Evolutionary conservation across 2,888 invertebrate genomes (phyloP), one percentile per base, ranked within the genome.

Genomic region (Orchestes rusci): DNA sequence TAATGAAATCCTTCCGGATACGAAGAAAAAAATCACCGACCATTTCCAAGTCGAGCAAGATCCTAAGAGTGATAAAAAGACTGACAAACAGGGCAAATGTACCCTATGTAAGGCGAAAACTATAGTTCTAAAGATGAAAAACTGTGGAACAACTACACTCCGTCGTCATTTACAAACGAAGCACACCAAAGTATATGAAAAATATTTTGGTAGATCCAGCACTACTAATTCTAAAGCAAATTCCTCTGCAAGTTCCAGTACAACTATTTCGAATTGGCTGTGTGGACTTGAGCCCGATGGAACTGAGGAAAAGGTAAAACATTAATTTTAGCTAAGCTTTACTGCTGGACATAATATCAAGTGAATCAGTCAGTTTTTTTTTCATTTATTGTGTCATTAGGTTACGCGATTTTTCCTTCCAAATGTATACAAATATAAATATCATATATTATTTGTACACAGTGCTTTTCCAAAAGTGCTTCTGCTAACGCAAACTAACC

Each of bases 21-120:
- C 10, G 16, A 34, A 13, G 16, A 34, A 34, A 8, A 34, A 34
- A 34, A 13, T 34, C 5, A 34, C 5, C 16, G 34, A 16, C 16
- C 16, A 13, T 34, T 34, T 34, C 34, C 4, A 16, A 34, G 16
- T 34, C 34, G 34, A 34, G 34, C 34, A 34, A 17, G 34, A 7
- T 16, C 34, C 34, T 13, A 34, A 16, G 18, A 16, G 34, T 34
- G 16, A 34, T 8, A 34, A 34, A 34, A 34, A 34, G 10, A 30
- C 31, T 30, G 31, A 23, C 23, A 7, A 30, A 30, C 8, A 10
- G 12, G 31, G 10, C 8, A 30, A 30, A 10, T 30, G 10, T 12
- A 7, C 31, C 31, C 8, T 30, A 12, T 30, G 23, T 23, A 8
- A 8, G 10, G 31, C 12, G 12, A 30, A 30, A 10, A 30, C 7